Conservation (phyloP, 2,113 vertebrate genomes). For the Gymnogyps californianus region DNA sequence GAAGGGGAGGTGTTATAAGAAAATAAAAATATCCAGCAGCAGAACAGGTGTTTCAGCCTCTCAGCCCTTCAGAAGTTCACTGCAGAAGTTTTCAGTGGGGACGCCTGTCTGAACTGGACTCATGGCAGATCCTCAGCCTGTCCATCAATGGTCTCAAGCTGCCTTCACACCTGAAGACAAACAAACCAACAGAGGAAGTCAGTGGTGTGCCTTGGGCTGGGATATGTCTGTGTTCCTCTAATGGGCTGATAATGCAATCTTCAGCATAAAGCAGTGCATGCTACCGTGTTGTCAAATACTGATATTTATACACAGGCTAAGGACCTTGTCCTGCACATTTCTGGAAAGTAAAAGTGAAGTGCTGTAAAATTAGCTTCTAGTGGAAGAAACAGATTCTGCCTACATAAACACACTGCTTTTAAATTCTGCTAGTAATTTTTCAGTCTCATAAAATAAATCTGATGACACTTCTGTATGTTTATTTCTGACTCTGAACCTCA, state of each 20-base stretch:
- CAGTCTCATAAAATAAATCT: not conserved
- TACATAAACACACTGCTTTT: not conserved
- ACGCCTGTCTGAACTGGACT: not conserved
- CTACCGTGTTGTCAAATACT: not conserved
- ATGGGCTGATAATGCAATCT: not conserved
- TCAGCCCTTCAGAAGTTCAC: not conserved
- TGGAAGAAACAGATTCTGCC: not conserved
- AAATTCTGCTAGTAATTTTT: not conserved
- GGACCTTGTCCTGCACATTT: not conserved
- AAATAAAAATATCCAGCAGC: not conserved
- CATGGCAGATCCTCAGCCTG: not conserved
- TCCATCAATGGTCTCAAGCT: not conserved
- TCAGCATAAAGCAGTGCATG: not conserved
- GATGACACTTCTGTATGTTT: not conserved
- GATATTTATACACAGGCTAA: not conserved
- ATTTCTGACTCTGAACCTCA: not conserved
- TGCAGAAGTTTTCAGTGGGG: not conserved
- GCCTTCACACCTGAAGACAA: not conserved
- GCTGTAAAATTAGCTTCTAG: not conserved
- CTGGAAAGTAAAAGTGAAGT: not conserved
- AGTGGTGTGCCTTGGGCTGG: not conserved
- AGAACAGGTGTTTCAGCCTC: not conserved
- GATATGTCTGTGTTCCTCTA: not conserved
- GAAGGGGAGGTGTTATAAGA: not conserved
- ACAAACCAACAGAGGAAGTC: not conserved